A percentile compares a stretch with the other conserved stretches of the same genome.
Conservation (phyloP, 2,888 invertebrate species). For the Deilephila porcellus region DNA sequence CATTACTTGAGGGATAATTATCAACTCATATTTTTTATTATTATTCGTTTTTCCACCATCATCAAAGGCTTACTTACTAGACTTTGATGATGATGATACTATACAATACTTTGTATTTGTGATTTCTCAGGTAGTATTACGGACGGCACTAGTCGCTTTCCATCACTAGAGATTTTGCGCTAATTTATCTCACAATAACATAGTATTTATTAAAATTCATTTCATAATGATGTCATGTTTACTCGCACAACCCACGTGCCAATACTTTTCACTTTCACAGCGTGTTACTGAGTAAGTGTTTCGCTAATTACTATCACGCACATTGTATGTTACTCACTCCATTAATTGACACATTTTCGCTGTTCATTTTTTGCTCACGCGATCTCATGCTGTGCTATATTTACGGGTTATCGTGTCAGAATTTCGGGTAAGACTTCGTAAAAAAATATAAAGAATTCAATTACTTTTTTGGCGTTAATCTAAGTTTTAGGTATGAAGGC, state of each 20-base stretch:
- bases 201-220: background rate
- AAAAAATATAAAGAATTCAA: background rate
- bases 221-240: background rate
- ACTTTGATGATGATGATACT: too few relatives aligned
- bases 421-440: background rate
- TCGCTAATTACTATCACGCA: conserved; percentile 14
- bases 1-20: too few relatives aligned
- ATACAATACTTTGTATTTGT: too few relatives aligned
- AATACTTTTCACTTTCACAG: conserved; percentile 16
- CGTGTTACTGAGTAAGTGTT: background rate
- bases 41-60: too few relatives aligned
- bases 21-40: too few relatives aligned
- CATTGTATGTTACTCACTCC: background rate
- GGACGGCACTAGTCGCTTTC: too few relatives aligned
- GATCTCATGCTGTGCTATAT: background rate
- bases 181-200: too few relatives aligned
- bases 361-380: background rate
- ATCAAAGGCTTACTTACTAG: too few relatives aligned
- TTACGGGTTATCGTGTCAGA: background rate
- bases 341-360: conserved; percentile 14
- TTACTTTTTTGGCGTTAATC: too few relatives aligned
- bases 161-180: too few relatives aligned
- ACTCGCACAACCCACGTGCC: background rate
- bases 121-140: too few relatives aligned
- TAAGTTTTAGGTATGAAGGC: too few relatives aligned